These are phyloP conservation scores for Apis florea DNA, from an alignment of 1,140 invertebrate genomes.

Conservation along the genomic window DNA sequence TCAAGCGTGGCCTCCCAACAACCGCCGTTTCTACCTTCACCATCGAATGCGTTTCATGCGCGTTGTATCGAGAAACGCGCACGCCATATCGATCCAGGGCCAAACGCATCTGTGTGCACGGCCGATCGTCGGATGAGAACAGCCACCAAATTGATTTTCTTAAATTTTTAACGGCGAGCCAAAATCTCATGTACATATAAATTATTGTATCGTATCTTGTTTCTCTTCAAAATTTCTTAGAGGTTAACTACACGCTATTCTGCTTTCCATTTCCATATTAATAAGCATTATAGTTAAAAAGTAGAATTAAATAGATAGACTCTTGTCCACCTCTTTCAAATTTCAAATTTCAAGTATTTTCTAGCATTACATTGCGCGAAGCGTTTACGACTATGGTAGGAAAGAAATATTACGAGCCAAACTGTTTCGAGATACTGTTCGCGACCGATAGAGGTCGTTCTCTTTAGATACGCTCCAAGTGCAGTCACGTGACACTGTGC, in stretches of 20 bases:
- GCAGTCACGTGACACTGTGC: constrained; percentile 67
- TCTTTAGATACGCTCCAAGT: constrained; percentile 64
- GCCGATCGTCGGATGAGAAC: not conserved
- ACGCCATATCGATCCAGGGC: constrained; percentile 37
- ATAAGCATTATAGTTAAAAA: too few species aligned
- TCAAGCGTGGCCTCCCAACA: constrained; percentile 10
- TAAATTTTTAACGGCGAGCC: too few species aligned
- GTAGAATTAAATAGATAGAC: too few species aligned
- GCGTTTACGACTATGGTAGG: not conserved
- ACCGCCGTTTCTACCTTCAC: not conserved
- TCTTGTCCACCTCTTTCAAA: too few species aligned
- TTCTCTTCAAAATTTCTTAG: too few species aligned
- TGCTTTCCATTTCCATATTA: too few species aligned
- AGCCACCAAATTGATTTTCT: too few species aligned
- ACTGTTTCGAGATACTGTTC: constrained; percentile 29
- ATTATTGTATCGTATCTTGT: too few species aligned
- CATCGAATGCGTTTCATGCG: constrained; percentile 16
- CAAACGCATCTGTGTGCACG: not conserved
- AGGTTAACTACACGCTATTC: too few species aligned
- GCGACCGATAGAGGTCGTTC: constrained; percentile 27
- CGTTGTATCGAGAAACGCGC: constrained; percentile 8
- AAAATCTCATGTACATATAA: too few species aligned
- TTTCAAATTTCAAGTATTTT: too few species aligned
- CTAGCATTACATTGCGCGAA: not conserved
- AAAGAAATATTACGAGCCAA: not conserved